phyloP scores from a whole-genome alignment of 2,797 vertebrate genomes.

The Garrulus glandarius region DNA sequence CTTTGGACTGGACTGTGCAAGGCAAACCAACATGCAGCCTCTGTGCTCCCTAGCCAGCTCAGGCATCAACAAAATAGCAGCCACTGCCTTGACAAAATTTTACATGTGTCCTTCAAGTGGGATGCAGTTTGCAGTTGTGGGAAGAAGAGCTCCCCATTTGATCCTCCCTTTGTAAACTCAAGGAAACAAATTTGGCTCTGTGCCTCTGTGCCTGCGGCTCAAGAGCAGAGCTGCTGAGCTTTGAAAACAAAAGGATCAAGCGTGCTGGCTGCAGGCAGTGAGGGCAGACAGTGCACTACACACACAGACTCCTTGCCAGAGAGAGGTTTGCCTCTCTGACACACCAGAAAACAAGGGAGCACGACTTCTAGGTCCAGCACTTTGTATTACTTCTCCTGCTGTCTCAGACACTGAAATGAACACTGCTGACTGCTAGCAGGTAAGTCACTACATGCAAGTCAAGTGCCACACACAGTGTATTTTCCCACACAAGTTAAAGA shows the following conservation, averaged over 20 bases:
- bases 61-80: not conserved
- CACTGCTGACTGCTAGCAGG: not conserved
- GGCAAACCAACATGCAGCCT: not conserved
- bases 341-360: not conserved
- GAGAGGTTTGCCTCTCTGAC: not conserved
- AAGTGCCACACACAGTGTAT: not conserved
- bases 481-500: not conserved
- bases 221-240: not conserved
- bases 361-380: not conserved
- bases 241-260: not conserved
- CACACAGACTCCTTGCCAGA: rapidly evolving
- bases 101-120: not conserved
- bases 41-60: not conserved
- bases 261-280: not conserved
- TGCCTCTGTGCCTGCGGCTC: not conserved
- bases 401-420: not conserved
- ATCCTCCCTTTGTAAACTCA: not conserved
- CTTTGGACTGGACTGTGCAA: not conserved
- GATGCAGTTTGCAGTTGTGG: not conserved
- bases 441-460: not conserved
- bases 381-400: not conserved
- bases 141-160: not conserved
- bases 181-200: not conserved
- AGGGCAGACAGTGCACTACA: not conserved
- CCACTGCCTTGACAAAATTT: not conserved